Percentiles rank a stretch among this genome's conserved stretches.
These are phyloP conservation scores for Aurelia aurita DNA, from an alignment of 30 jellyfish, hydroid and myxozoan genomes.

Conservation along the genomic window DNA sequence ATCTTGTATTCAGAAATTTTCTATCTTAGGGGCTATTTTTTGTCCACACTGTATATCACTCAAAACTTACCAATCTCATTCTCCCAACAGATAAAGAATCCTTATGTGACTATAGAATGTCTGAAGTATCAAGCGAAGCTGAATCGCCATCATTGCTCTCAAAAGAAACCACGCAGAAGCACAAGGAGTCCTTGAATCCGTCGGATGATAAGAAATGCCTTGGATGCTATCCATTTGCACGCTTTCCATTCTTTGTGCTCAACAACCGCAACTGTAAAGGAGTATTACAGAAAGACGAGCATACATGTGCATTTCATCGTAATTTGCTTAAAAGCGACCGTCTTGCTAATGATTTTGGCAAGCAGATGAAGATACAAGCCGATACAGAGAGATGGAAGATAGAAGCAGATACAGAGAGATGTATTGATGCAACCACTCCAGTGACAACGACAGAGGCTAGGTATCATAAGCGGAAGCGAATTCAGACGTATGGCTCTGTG, in stretches of 20 bases:
- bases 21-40: too few species aligned
- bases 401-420: too few species aligned
- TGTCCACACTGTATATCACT: too few species aligned
- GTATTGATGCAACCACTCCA: too few species aligned
- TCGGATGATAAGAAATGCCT: conserved; percentile 54
- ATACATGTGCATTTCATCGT: conserved; percentile 81
- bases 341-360: too few species aligned
- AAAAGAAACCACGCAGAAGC: not conserved
- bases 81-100: not conserved
- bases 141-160: not conserved
- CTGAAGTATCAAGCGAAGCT: conserved; percentile 4
- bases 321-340: conserved; percentile 2
- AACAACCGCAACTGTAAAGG: conserved; percentile 70
- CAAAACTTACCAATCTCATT: too few species aligned
- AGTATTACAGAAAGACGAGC: conserved; percentile 52
- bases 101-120: not conserved
- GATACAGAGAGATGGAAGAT: too few species aligned
- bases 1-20: too few species aligned
- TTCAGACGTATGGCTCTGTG: too few species aligned
- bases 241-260: conserved; percentile 72
- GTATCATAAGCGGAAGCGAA: too few species aligned
- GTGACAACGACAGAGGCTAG: too few species aligned
- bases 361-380: too few species aligned
- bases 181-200: not conserved
- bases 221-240: conserved; percentile 92